Evolutionary conservation across 2,797 vertebrate genomes (phyloP).

Genomic region (Todus mexicanus): DNA sequence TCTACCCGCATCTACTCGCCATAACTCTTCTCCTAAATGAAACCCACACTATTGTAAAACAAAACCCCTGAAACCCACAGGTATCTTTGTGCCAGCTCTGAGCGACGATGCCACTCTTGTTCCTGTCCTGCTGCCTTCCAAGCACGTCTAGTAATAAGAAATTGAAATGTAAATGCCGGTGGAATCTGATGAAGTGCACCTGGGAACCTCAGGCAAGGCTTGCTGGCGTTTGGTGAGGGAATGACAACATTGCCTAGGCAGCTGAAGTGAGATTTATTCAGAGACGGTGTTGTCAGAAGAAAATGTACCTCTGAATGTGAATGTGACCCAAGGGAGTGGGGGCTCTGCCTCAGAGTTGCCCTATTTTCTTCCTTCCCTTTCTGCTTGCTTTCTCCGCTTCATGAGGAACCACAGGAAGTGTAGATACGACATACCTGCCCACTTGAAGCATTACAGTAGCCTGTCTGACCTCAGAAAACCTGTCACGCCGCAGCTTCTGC

Average conservation of each 20-base stretch:
- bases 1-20: too few species aligned
- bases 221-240: neutral
- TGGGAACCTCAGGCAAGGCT: neutral
- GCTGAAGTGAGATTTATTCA: neutral
- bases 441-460: neutral
- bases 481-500: neutral
- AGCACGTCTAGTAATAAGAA: neutral
- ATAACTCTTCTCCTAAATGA: neutral
- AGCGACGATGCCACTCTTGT: fast-evolving
- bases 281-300: neutral
- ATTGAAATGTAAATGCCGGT: neutral
- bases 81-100: neutral
- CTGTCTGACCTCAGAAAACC: neutral
- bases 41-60: neutral
- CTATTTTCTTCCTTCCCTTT: neutral
- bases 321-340: neutral
- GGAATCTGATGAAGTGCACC: neutral
- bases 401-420: neutral
- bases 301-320: neutral
- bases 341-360: neutral
- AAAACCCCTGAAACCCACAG: neutral
- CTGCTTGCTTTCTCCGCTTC: neutral
- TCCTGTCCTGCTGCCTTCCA: neutral
- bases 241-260: neutral
- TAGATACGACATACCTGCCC: neutral